Evolutionary conservation across 92 coral and sea anemone species (phyloP).

Genomic region (Phymanthus crucifer): DNA sequence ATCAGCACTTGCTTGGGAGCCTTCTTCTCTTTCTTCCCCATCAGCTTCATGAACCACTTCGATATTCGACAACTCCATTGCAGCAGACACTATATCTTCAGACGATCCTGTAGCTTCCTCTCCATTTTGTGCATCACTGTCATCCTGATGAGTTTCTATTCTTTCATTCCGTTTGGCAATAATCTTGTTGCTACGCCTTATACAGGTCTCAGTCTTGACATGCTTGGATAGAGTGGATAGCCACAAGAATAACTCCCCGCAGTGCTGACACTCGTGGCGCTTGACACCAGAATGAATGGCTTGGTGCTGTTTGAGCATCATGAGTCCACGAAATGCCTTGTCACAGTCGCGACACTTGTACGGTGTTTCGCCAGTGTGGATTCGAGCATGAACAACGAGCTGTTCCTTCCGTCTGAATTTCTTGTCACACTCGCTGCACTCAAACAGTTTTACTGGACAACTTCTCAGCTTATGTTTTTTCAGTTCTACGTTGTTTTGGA

Average conservation of each 20-base stretch:
- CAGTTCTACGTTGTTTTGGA: not conserved
- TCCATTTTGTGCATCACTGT: not conserved
- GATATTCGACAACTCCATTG: not conserved
- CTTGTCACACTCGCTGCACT: constrained; percentile 21
- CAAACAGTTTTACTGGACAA: constrained; percentile 14
- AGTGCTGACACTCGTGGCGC: constrained; percentile 4
- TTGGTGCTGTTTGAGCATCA: constrained; percentile 12
- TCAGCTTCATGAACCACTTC: not conserved
- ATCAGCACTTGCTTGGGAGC: not conserved
- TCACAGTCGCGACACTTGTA: constrained; percentile 14
- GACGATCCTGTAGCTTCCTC: not conserved
- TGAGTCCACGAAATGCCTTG: constrained; percentile 22
- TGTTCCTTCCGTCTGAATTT: constrained; percentile 22
- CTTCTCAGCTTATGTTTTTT: not conserved
- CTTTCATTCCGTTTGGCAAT: not conserved
- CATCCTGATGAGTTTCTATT: not conserved
- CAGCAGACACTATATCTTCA: not conserved
- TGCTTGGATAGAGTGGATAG: constrained; percentile 15
- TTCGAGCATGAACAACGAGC: constrained; percentile 8
- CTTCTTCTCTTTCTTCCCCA: not conserved
- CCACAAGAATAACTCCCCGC: constrained; percentile 27
- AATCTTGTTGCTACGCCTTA: not conserved
- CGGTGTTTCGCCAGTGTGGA: constrained; percentile 31
- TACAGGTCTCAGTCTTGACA: constrained; percentile 8
- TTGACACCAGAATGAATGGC: constrained; percentile 8